A percentile compares a stretch with the other conserved stretches of the same genome.
Conservation (phyloP, 1,140 invertebrate genomes). For the Macrobrachium rosenbergii region DNA sequence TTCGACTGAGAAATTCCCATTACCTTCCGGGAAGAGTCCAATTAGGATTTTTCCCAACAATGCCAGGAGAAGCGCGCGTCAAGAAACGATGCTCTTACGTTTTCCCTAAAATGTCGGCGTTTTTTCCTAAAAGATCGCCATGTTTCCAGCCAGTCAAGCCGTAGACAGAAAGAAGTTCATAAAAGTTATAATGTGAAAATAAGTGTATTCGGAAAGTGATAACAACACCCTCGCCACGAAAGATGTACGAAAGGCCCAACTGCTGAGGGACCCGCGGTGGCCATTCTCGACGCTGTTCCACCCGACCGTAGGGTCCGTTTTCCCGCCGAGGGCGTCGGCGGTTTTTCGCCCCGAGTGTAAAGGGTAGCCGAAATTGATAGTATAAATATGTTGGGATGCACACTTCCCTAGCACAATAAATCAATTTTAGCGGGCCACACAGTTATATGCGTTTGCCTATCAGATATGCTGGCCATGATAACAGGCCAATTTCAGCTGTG, state of each 20-base stretch:
- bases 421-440: conserved; percentile 61
- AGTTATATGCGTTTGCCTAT: conserved; percentile 63
- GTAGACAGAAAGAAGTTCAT: conserved; percentile 64
- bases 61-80: conserved; percentile 60
- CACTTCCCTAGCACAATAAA: conserved; percentile 64
- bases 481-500: conserved; percentile 57
- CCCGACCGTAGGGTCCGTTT: conserved; percentile 12
- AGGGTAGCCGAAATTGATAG: conserved; percentile 61
- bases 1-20: conserved; percentile 66
- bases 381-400: conserved; percentile 64
- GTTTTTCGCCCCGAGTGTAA: conserved; percentile 30
- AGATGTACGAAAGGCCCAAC: conserved; percentile 4
- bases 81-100: conserved; percentile 62
- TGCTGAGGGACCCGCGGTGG: neutral
- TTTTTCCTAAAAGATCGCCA: conserved; percentile 55
- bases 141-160: conserved; percentile 62
- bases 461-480: conserved; percentile 55
- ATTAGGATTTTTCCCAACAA: conserved; percentile 65
- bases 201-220: conserved; percentile 64
- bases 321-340: neutral
- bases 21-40: conserved; percentile 64
- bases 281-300: conserved; percentile 3
- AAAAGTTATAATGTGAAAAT: conserved; percentile 64
- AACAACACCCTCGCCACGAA: conserved; percentile 58
- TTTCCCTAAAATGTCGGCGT: conserved; percentile 49